These are phyloP conservation scores for Peromyscus polionotus DNA, from an alignment of 2,113 vertebrate species.

Conservation along the genomic window DNA sequence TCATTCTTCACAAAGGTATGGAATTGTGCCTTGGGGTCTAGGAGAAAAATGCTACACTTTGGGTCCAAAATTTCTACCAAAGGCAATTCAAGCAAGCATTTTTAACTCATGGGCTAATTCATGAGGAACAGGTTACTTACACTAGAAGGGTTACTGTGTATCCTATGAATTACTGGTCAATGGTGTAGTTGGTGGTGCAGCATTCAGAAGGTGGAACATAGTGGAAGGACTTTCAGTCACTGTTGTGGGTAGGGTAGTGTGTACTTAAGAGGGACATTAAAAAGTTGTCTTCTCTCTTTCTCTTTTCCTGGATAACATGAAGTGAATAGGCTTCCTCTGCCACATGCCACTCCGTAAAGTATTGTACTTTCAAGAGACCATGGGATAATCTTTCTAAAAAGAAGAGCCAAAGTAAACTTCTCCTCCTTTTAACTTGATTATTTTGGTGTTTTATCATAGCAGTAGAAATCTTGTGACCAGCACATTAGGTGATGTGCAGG, in stretches of 20 bases:
- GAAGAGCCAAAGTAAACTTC: neutral
- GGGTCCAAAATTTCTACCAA: too few relatives aligned
- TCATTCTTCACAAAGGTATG: neutral
- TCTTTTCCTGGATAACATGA: neutral
- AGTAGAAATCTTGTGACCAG: neutral
- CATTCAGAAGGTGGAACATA: neutral
- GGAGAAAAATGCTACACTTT: neutral
- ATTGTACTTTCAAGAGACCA: neutral
- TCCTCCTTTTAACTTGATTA: neutral
- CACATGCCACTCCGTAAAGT: neutral
- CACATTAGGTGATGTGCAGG: neutral
- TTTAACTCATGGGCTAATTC: neutral
- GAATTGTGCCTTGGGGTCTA: neutral
- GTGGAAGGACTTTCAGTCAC: neutral
- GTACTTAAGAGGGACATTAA: neutral
- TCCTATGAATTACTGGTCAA: neutral
- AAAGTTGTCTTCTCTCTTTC: neutral
- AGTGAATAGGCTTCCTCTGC: neutral
- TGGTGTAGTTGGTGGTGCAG: neutral
- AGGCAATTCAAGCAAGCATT: neutral
- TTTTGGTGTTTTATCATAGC: neutral
- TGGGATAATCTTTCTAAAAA: neutral
- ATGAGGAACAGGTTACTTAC: neutral
- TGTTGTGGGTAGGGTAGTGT: neutral
- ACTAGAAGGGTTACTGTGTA: neutral